Percentiles rank a stretch among this genome's conserved stretches.
Evolutionary conservation across 2,113 vertebrate genomes (phyloP).

Genomic region (human (Homo sapiens)): DNA sequence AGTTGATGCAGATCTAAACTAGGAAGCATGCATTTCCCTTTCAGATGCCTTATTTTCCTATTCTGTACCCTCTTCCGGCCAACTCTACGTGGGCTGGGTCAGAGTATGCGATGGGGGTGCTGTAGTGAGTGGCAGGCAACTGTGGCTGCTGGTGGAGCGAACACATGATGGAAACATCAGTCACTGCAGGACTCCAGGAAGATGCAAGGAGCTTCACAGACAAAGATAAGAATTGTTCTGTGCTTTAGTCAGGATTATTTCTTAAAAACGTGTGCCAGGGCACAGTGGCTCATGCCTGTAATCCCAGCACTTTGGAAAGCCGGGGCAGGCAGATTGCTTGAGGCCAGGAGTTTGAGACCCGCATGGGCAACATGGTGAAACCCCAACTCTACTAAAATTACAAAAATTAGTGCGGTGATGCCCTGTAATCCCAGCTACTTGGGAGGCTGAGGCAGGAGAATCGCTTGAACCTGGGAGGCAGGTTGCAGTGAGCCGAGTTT

Average conservation of each 20-base stretch:
- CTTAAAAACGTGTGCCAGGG: background rate
- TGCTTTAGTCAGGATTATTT: background rate
- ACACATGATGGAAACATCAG: rapidly evolving
- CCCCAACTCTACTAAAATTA: too few relatives aligned
- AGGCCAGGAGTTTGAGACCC: too few relatives aligned
- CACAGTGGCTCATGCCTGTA: too few relatives aligned
- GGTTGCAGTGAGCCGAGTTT: too few relatives aligned
- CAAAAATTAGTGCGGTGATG: too few relatives aligned
- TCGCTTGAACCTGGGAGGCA: too few relatives aligned
- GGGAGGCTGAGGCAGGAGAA: too few relatives aligned
- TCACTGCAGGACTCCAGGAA: background rate
- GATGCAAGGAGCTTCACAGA: background rate
- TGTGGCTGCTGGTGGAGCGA: background rate
- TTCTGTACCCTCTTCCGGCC: background rate
- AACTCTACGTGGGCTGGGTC: background rate
- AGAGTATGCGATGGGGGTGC: rapidly evolving
- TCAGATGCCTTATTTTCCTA: background rate
- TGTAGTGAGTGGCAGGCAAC: background rate
- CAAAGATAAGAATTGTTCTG: background rate
- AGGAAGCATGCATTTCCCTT: background rate
- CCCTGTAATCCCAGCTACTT: too few relatives aligned
- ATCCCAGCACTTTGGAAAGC: too few relatives aligned
- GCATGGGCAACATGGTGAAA: too few relatives aligned
- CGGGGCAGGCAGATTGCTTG: too few relatives aligned
- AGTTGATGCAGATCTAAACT: background rate